Evolutionary conservation across 2,797 vertebrate genomes (phyloP).

Genomic region (Chloroceryle amazona): DNA sequence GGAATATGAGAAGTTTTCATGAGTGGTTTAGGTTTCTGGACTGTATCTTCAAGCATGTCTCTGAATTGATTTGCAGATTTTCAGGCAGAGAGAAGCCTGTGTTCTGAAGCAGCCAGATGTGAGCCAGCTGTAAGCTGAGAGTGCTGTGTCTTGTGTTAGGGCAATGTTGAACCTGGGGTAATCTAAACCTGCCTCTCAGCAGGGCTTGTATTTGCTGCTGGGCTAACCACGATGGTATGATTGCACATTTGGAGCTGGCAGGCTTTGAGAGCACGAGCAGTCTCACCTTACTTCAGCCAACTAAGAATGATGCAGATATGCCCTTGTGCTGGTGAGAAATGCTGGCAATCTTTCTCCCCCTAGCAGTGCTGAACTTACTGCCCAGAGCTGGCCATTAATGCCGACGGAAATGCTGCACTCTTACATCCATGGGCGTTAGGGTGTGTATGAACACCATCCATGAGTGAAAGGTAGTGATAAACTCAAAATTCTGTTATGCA

Average conservation of each 20-base stretch:
- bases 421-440: neutral
- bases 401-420: neutral
- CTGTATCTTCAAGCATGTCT: neutral
- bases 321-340: neutral
- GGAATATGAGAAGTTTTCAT: neutral
- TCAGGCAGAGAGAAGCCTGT: neutral
- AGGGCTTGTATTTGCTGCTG: neutral
- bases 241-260: neutral
- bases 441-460: neutral
- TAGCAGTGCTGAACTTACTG: neutral
- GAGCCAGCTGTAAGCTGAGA: neutral
- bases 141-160: neutral
- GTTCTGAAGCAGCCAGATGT: neutral
- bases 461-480: rapidly evolving
- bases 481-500: neutral
- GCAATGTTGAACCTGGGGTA: neutral
- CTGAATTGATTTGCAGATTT: neutral
- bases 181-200: neutral
- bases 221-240: neutral
- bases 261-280: neutral
- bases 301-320: neutral
- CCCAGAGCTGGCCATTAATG: neutral
- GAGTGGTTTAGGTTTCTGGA: neutral
- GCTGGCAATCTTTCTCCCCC: neutral
- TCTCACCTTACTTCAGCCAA: neutral